Percentiles rank a stretch among this genome's conserved stretches.
Evolutionary conservation across 1,140 invertebrate genomes (phyloP).

Genomic region (Pentalonia nigronervosa): DNA sequence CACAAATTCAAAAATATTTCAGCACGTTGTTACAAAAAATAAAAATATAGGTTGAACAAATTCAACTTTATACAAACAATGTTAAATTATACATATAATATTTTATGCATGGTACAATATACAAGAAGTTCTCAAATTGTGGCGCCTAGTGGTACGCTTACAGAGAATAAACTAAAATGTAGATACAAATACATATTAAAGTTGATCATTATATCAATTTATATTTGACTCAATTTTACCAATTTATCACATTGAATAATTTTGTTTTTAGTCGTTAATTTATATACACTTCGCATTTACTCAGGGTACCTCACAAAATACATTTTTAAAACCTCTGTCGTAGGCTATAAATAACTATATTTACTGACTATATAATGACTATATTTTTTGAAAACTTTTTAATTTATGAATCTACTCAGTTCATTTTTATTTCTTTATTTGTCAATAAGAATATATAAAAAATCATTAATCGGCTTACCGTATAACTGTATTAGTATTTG

Average conservation of each 20-base stretch:
- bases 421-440: background rate
- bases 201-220: too few relatives aligned
- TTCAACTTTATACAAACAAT: background rate
- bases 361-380: too few relatives aligned
- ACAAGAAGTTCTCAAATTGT: background rate
- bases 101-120: background rate
- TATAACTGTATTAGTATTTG: background rate
- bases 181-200: background rate
- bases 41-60: background rate
- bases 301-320: background rate
- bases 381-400: background rate
- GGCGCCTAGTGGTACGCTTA: background rate
- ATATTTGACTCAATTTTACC: background rate
- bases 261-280: too few relatives aligned
- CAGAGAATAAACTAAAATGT: background rate
- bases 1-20: background rate
- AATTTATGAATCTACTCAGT: background rate
- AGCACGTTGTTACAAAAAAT: background rate
- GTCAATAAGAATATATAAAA: background rate
- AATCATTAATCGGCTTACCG: background rate
- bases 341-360: background rate
- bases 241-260: background rate
- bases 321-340: background rate
- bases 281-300: background rate
- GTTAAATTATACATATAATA: background rate